Base-by-base conservation (phyloP, 2,113 vertebrate species). In the Sapayoa aenigma region DNA sequence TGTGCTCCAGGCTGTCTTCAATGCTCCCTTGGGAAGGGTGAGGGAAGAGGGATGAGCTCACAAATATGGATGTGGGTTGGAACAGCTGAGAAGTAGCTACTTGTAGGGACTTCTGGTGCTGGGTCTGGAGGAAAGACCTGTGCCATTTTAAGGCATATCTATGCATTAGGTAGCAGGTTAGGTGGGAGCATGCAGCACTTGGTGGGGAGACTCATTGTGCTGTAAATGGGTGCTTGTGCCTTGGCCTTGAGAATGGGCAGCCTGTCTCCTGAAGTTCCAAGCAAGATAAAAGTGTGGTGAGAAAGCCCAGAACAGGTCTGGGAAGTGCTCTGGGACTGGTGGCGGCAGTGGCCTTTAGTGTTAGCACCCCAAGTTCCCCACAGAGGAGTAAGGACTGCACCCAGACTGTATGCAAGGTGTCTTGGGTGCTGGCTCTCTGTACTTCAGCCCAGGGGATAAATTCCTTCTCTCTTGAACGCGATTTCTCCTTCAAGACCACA, bases 291-390 rank as follows among this genome's bases (percentile, higher is more conserved):
- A 60, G 6, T 19, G 23, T 44, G 35, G 14, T 65, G 59, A 76
- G 33, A 46, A 19, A 67, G 19, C 28, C 12, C n/a, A 46, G 21
- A 37, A 21, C 11, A 4, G 2, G 24, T 10, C 31, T 56, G 21
- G 21, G 24, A 65, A 30, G 7, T 0, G 0, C 56, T 18, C 15
- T 77, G 41, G 46, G 9, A 14, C 37, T 39, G 28, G 24, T 67
- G 42, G 5, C 78, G 47, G 33, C 30, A 55, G 6, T 22, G 27
- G 50, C 10, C 18, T 67, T 66, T 67, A 35, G 15, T 66, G 18
- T 65, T 66, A 33, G 9, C 8, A 15, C 5, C 8, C n/a, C 28
- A 30, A 27, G 47, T 42, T 33, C n/a, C 62, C 35, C 4, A 4
- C 23, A 35, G 53, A 58, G 42, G 24, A 69, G 12, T 66, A 68